These are phyloP conservation scores for Phyllotreta cruciferae DNA, from an alignment of 2,888 invertebrate species.

Conservation along the genomic window DNA sequence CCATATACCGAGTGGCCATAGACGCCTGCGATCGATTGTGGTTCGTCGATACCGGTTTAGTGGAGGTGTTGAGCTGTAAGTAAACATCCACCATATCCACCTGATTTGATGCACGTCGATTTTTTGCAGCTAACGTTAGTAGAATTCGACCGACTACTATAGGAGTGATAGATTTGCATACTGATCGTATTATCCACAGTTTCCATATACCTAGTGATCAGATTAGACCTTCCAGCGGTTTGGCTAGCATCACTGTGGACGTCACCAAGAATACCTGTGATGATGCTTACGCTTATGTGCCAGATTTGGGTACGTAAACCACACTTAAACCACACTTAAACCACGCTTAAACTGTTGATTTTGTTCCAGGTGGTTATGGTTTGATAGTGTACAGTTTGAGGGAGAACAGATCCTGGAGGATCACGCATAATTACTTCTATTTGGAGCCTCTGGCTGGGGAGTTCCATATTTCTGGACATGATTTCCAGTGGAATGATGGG, in stretches of 20 bases:
- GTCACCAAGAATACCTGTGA: constrained; percentile 66
- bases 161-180: constrained; percentile 71
- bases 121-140: constrained; percentile 58
- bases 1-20: constrained; percentile 74
- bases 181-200: constrained; percentile 66
- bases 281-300: constrained; percentile 74
- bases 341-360: not conserved
- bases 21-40: constrained; percentile 78
- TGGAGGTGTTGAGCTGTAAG: constrained; percentile 70
- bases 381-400: constrained; percentile 62
- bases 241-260: constrained; percentile 76
- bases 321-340: not conserved
- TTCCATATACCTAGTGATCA: constrained; percentile 65
- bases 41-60: constrained; percentile 79
- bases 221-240: constrained; percentile 60
- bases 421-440: constrained; percentile 75
- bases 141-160: constrained; percentile 68
- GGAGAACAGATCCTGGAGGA: constrained; percentile 67
- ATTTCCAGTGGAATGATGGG: constrained; percentile 83
- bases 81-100: constrained; percentile 8
- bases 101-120: not conserved
- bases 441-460: constrained; percentile 75
- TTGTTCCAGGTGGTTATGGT: constrained; percentile 62
- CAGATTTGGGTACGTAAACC: constrained; percentile 61
- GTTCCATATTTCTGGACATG: constrained; percentile 70